Conservation (phyloP, 1,140 invertebrate species). For the Anthonomus grandis region DNA sequence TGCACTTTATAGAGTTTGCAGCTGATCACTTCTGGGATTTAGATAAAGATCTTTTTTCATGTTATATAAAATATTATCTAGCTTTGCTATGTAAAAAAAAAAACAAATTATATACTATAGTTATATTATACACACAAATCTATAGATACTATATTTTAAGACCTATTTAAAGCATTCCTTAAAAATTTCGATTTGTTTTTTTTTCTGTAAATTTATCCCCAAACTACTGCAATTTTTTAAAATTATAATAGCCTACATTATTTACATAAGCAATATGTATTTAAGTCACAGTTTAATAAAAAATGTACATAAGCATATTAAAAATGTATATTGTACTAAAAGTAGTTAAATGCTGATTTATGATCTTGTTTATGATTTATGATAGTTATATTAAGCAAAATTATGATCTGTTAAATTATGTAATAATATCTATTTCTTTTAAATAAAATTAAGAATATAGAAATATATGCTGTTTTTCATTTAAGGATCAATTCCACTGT, state of each 20-base stretch:
- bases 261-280: slow-evolving; percentile 19
- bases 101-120: neutral
- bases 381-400: slow-evolving; percentile 16
- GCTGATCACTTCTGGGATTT: neutral
- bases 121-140: neutral
- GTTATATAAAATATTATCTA: neutral
- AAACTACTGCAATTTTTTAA: slow-evolving; percentile 8
- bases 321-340: slow-evolving; percentile 20
- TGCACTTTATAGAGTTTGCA: neutral
- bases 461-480: too few species aligned
- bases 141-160: neutral
- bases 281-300: slow-evolving; percentile 16
- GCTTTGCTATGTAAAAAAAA: slow-evolving; percentile 8
- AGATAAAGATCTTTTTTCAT: neutral
- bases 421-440: slow-evolving; percentile 21
- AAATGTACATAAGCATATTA: slow-evolving; percentile 18
- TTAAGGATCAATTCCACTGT: too few species aligned
- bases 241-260: neutral
- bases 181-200: slow-evolving; percentile 4
- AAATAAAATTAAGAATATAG: slow-evolving; percentile 14
- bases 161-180: slow-evolving; percentile 7
- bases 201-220: neutral
- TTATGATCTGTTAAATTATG: slow-evolving; percentile 23
- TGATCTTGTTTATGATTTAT: slow-evolving; percentile 15
- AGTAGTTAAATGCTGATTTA: slow-evolving; percentile 13